Conservation (phyloP, 2,888 invertebrate species). For the Allacma fusca region DNA sequence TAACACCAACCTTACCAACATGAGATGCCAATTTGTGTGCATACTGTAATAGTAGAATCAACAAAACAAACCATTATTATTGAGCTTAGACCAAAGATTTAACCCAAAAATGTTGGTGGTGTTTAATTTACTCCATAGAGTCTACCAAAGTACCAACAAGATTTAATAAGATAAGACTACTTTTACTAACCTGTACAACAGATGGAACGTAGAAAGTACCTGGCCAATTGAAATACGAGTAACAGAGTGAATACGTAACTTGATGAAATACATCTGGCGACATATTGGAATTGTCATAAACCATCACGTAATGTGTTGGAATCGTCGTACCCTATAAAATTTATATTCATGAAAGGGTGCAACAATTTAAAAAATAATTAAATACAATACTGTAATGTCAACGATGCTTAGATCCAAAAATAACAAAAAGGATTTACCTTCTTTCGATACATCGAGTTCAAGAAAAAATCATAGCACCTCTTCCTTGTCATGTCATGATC, state of each 20-base stretch:
- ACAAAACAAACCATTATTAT: too few species aligned
- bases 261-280: conserved; percentile 21
- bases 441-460: conserved; percentile 19
- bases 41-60: too few species aligned
- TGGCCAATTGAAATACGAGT: conserved; percentile 38
- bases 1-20: too few species aligned
- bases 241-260: conserved; percentile 35
- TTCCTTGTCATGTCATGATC: conserved; percentile 32
- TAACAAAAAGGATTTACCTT: neutral
- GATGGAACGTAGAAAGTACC: conserved; percentile 36
- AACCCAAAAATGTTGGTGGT: too few species aligned
- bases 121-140: too few species aligned
- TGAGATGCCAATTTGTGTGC: too few species aligned
- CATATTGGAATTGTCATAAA: conserved; percentile 33
- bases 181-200: conserved; percentile 35
- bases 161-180: too few species aligned
- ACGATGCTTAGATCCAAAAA: neutral
- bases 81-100: too few species aligned
- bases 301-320: conserved; percentile 33
- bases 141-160: too few species aligned
- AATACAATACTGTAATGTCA: neutral
- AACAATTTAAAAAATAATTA: neutral
- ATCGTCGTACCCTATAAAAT: conserved; percentile 33
- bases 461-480: conserved; percentile 34
- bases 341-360: neutral